phyloP scores from a whole-genome alignment of 2,113 vertebrate species.

The Gambusia holbrooki region DNA sequence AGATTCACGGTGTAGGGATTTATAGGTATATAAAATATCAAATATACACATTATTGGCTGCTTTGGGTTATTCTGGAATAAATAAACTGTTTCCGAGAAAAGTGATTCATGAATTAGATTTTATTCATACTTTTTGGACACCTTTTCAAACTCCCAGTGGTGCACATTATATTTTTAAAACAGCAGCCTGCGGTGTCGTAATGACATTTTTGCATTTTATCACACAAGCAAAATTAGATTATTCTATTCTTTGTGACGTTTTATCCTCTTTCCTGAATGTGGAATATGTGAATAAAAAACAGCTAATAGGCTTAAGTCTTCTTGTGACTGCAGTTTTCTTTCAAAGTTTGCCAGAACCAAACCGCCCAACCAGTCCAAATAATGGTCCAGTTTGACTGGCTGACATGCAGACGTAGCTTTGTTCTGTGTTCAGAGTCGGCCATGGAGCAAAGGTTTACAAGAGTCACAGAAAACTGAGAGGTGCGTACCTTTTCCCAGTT shows the following conservation, averaged over 20 bases:
- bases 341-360: slow-evolving; percentile 42
- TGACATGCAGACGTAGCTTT: slow-evolving; percentile 56
- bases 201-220: slow-evolving; percentile 25
- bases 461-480: slow-evolving; percentile 60
- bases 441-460: slow-evolving; percentile 56
- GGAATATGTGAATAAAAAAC: slow-evolving; percentile 43
- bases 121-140: slow-evolving; percentile 8
- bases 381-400: slow-evolving; percentile 53
- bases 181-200: slow-evolving; percentile 22
- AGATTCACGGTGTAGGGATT: slow-evolving; percentile 4
- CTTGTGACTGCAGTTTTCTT: slow-evolving; percentile 49
- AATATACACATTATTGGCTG: not conserved
- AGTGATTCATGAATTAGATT: slow-evolving; percentile 30
- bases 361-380: slow-evolving; percentile 47
- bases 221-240: slow-evolving; percentile 9
- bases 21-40: slow-evolving; percentile 28
- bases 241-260: not conserved
- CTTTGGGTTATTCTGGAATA: slow-evolving; percentile 12
- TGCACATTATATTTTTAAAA: slow-evolving; percentile 33
- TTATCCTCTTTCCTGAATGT: slow-evolving; percentile 17
- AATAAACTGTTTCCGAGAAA: slow-evolving; percentile 14
- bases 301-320: slow-evolving; percentile 35
- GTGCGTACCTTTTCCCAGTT: slow-evolving; percentile 40
- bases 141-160: slow-evolving; percentile 27
- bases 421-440: slow-evolving; percentile 54